Evolutionary conservation across 2,113 vertebrate species (phyloP), one percentile per base, ranked within the genome.

Genomic region (Colistium nudipinnis): DNA sequence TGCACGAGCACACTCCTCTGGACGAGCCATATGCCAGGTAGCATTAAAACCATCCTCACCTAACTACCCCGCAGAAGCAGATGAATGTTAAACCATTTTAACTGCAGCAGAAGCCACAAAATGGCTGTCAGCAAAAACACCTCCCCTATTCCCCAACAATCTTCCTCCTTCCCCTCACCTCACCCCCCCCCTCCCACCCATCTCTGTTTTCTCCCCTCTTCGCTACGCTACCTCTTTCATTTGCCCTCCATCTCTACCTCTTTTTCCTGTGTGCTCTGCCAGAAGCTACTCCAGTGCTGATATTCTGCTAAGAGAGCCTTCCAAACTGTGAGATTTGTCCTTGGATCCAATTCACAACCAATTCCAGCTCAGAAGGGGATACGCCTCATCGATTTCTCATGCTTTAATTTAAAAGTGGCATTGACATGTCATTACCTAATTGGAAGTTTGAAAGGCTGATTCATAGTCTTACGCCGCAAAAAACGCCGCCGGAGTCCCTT

Each of bases 311-410:
- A 86, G 88, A 88, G 86, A 73, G 81, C 60, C 89, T 91, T 91
- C 92, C 93, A 94, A n/a, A 93, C 91, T 91, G 91, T 92, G 86
- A 90, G 89, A 90, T 93, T 92, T 92, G 92, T 93, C 91, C 92
- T 93, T 94, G 92, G 90, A 93, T 90, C 82, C 70, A 53, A 36
- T 87, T 89, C 86, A 84, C 73, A 75, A n/a, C n/a, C n/a, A n/a
- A n/a, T n/a, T 83, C 80, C 80, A 80, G 64, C 87, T 30, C 77
- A 74, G 81, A 86, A 75, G 78, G 84, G 80, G 84, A 86, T 80
- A 76, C 87, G 85, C 84, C 84, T 78, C 85, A 89, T 88, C 86
- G 74, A 88, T 91, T 85, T 80, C 85, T 82, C 79, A 70, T 83
- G 87, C 85, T 84, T 87, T 83, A 62, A 89, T 90, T 86, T 86